Evolutionary conservation across 2,113 vertebrate genomes (phyloP), one percentile per base, ranked within the genome.

Genomic region (Antennarius striatus): DNA sequence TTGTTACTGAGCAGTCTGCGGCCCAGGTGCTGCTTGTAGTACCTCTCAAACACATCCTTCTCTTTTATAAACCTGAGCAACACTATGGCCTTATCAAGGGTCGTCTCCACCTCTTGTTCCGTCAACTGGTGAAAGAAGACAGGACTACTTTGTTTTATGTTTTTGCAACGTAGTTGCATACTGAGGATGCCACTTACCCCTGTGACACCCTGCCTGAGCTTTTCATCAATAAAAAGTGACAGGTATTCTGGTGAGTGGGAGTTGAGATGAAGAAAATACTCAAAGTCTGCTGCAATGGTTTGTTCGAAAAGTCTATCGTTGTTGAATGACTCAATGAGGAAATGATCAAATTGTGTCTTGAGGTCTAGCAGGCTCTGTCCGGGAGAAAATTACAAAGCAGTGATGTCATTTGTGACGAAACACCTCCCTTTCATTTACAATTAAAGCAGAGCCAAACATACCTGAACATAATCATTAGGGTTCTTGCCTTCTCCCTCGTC

Each of bases 191-290:
- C 10, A 3, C 42, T 91, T 93, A 99, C 98, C 87, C 96, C 96
- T 92, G 98, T 98, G 29, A 98, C 97, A 83, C 97, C 96, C 76
- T 99, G 99, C 93, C 98, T 99, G 67, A 99, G 93, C 76, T 99
- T 99, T 91, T 99, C 97, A n/a, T 99, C 96, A 89, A 99, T 98
- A 93, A 99, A 99, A 91, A 99, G 95, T 17, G 98, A 99, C 83
- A 99, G 94, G 91, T 99, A 99, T 92, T 99, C 98, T 28, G 98
- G 97, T 69, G 96, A 99, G 80, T 96, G 94, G 40, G 96, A 96
- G 92, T 99, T 99, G 83, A 99, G 96, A 89, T 99, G 98, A 70
- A 99, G 95, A 88, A 99, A 98, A 89, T 98, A 98, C 88, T 99
- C 98, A 75, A 99, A 99, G 84, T 98, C 97, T 83, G 96, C 96